Percentiles rank a stretch among this genome's conserved stretches.
Conservation (phyloP, 2,888 invertebrate species). For the Eilema caniola region DNA sequence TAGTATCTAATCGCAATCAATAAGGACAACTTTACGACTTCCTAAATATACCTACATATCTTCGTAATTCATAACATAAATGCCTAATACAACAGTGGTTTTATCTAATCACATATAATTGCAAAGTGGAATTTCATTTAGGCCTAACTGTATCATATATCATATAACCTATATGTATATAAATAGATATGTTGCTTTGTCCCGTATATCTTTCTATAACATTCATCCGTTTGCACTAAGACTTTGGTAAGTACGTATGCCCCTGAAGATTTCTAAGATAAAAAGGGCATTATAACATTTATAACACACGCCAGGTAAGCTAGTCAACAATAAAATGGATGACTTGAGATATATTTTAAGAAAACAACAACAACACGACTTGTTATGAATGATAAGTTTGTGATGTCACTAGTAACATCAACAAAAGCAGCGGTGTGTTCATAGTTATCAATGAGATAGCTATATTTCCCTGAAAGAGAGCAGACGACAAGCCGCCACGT, state of each 20-base stretch:
- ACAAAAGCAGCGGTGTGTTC: conserved; percentile 44
- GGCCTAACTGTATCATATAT: conserved; percentile 29
- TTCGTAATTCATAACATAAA: conserved; percentile 55
- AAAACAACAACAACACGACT: conserved; percentile 47
- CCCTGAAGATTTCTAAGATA: neutral
- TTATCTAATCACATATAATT: conserved; percentile 57
- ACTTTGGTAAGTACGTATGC: neutral
- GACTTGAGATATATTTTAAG: conserved; percentile 44
- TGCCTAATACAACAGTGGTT: conserved; percentile 31
- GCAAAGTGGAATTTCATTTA: conserved; percentile 30
- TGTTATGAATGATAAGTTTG: conserved; percentile 55
- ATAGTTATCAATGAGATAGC: conserved; percentile 44
- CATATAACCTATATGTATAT: too few relatives aligned
- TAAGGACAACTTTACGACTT: conserved; percentile 63
- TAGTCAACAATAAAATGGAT: conserved; percentile 24
- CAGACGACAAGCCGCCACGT: conserved; percentile 58
- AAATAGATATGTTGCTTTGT: neutral
- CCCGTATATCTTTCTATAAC: neutral
- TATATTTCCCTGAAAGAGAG: conserved; percentile 58
- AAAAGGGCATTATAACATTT: neutral
- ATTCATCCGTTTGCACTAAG: neutral
- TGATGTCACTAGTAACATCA: conserved; percentile 50
- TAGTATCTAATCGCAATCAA: conserved; percentile 61
- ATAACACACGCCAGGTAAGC: neutral
- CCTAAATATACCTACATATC: conserved; percentile 55